These are phyloP conservation scores for Halictus rubicundus DNA, from an alignment of 1,140 invertebrate species.

Conservation along the genomic window DNA sequence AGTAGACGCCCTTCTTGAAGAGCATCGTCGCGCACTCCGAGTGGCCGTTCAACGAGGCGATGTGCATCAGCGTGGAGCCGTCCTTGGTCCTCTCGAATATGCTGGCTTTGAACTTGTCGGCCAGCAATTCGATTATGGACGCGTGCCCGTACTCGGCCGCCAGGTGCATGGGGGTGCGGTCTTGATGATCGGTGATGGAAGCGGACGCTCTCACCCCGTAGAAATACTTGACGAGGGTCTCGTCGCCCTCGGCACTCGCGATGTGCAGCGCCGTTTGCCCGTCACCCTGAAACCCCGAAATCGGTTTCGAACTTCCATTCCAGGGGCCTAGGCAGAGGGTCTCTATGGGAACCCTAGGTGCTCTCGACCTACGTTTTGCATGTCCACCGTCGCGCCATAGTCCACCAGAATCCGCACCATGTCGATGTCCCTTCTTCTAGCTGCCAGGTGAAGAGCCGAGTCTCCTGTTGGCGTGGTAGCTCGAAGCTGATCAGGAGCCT, in stretches of 20 bases:
- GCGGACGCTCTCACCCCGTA: conserved; percentile 96
- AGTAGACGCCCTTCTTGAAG: conserved; percentile 98
- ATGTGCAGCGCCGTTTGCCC: conserved; percentile 97
- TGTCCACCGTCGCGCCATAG: conserved; percentile 93
- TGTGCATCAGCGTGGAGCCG: conserved; percentile 98
- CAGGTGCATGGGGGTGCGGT: conserved; percentile 97
- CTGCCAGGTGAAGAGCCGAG: conserved; percentile 94
- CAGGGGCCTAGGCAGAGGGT: background rate
- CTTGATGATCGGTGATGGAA: conserved; percentile 96
- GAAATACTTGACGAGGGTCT: conserved; percentile 96
- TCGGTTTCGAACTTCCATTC: no score
- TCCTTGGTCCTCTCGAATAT: conserved; percentile 97
- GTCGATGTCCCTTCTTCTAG: conserved; percentile 93
- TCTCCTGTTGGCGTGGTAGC: conserved; percentile 89
- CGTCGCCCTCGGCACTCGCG: conserved; percentile 96
- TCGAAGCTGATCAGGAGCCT: conserved; percentile 89
- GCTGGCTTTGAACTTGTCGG: conserved; percentile 98
- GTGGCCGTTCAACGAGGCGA: conserved; percentile 97
- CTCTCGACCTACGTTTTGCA: conserved; percentile 87
- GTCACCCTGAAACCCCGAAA: conserved; percentile 84
- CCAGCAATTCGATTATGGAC: conserved; percentile 95
- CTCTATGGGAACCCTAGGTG: no score
- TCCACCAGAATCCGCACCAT: conserved; percentile 95
- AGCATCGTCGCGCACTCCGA: conserved; percentile 99
- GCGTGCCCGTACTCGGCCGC: conserved; percentile 98